Evolutionary conservation across 2,113 vertebrate genomes (phyloP).

Genomic region (Porphyrio hochstetteri): DNA sequence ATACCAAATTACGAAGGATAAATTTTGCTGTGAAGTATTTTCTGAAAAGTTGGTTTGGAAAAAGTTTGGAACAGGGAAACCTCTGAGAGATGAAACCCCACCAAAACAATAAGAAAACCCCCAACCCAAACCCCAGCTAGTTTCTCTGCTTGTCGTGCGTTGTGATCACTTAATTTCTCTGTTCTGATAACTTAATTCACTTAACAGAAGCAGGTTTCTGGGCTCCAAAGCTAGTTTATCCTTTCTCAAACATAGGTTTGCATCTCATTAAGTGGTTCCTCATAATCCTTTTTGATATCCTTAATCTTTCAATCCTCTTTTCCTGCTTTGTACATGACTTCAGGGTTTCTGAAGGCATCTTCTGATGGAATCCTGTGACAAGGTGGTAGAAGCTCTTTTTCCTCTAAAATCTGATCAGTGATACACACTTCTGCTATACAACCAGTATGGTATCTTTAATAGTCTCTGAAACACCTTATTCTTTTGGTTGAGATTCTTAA

Average conservation of each 20-base stretch:
- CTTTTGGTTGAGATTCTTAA: background rate
- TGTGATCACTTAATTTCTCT: background rate
- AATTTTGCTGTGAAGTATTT: background rate
- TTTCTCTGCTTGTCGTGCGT: background rate
- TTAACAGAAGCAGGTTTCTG: background rate
- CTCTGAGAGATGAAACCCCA: background rate
- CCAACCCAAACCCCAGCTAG: too few relatives aligned
- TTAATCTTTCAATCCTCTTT: slow-evolving; percentile 51
- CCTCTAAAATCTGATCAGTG: background rate
- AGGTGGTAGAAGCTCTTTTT: background rate
- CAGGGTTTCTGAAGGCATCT: background rate
- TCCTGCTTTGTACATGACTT: background rate
- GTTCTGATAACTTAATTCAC: background rate
- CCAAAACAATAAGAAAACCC: too few relatives aligned
- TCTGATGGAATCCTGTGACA: background rate
- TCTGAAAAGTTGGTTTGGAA: background rate
- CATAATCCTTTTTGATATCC: slow-evolving; percentile 11
- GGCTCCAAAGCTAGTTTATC: slow-evolving; percentile 4
- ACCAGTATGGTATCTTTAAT: background rate
- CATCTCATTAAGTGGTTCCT: background rate
- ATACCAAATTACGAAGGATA: background rate
- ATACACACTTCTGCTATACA: background rate
- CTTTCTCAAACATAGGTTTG: background rate
- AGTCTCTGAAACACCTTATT: background rate
- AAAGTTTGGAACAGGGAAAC: background rate